Base-by-base conservation (phyloP, 2,797 vertebrate species). In the Nannoperca australis region DNA sequence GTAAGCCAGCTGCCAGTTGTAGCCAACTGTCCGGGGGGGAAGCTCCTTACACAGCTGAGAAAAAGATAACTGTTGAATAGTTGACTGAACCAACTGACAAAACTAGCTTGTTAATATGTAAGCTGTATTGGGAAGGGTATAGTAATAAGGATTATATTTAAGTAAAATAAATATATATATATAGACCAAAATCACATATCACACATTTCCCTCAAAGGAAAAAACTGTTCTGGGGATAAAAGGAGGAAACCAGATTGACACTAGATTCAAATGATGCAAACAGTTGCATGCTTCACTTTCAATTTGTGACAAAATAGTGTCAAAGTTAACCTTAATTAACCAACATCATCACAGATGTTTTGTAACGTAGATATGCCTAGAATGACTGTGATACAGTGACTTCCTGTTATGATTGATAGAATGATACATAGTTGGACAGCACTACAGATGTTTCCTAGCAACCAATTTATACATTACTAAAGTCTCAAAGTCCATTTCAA, bases 1-100 rank as follows among this genome's bases (percentile, higher is more conserved):
- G 92, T 94, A 96, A 2, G 91, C 38, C 72, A 96, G 87, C 67
- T 86, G 91, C 95, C 96, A 96, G 1, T 70, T 69, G 69, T 92
- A 76, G 51, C 94, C 94, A 0, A 96, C 89, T 0, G 93, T 96
- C 24, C 95, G 88, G 30, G 95, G 91, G 3, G 96, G 96, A 69
- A 96, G 89, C 79, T 95, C 94, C 50, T 89, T 88, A 22, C 85
- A 93, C 4, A 96, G 89, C 96, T 96, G 85, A 51, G 27, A 64
- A 42, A 27, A 73, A 65, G 62, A 11, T 24, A 9, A 56, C 40
- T 40, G 15, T 30, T 24, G n/a, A 64, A 32, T 49, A 63, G 45
- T n/a, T 63, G 44, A 73, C 32, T 45, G 27, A 76, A 49, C 34
- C 0, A 51, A 36, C 62, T 9, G 56, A 42, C 24, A 53, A 30